A percentile compares a stretch with the other conserved stretches of the same genome.
These are phyloP conservation scores for Diachrysia chrysitis DNA, from an alignment of 2,888 invertebrate species.

Conservation along the genomic window DNA sequence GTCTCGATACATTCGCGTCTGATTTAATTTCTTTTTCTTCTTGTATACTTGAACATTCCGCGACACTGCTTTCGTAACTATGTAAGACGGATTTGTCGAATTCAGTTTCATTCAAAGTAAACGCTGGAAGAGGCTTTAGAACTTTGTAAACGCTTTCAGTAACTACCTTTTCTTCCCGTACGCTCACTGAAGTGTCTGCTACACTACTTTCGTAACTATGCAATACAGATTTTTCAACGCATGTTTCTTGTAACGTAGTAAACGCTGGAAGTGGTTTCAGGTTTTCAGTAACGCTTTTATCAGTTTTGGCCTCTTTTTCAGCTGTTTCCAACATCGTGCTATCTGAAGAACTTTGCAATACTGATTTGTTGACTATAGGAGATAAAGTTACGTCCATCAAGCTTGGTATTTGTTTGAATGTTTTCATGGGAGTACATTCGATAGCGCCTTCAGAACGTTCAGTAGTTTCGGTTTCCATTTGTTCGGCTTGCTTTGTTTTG, in stretches of 20 bases:
- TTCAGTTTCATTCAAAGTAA: slow-evolving; percentile 73
- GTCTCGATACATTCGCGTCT: slow-evolving; percentile 57
- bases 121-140: slow-evolving; percentile 68
- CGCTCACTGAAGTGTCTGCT: slow-evolving; percentile 65
- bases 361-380: slow-evolving; percentile 82
- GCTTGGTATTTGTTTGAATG: slow-evolving; percentile 67
- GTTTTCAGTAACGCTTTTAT: slow-evolving; percentile 59
- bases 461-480: slow-evolving; percentile 62
- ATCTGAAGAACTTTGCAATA: slow-evolving; percentile 78
- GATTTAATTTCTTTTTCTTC: slow-evolving; percentile 55
- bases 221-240: slow-evolving; percentile 76
- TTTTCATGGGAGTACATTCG: slow-evolving; percentile 83
- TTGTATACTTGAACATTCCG: slow-evolving; percentile 62
- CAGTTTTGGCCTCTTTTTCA: slow-evolving; percentile 63
- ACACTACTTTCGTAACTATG: slow-evolving; percentile 77
- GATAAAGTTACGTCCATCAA: slow-evolving; percentile 82
- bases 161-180: slow-evolving; percentile 60
- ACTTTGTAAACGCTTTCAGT: slow-evolving; percentile 42
- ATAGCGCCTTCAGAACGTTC: slow-evolving; percentile 67
- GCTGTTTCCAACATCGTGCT: slow-evolving; percentile 66
- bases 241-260: slow-evolving; percentile 73
- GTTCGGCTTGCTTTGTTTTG: slow-evolving; percentile 76
- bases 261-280: slow-evolving; percentile 73
- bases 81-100: slow-evolving; percentile 76
- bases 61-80: slow-evolving; percentile 72